Evolutionary conservation across 2,113 vertebrate species (phyloP).

Genomic region (Tringa solitaria): DNA sequence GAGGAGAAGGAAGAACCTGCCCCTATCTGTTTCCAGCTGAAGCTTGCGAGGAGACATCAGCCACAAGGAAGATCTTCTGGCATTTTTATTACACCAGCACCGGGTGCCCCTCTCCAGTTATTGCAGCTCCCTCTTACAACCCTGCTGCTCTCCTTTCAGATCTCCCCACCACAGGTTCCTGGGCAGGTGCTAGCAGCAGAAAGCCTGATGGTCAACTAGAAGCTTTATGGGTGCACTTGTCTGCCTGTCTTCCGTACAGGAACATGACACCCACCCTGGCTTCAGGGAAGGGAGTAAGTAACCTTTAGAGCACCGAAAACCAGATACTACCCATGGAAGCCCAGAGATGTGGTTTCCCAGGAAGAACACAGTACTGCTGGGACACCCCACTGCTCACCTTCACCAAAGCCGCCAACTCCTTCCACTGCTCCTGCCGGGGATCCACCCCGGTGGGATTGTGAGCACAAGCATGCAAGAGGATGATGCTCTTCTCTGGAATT

Average conservation of each 20-base stretch:
- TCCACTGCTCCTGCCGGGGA: conserved; percentile 93
- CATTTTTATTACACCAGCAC: background rate
- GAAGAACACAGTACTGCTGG: background rate
- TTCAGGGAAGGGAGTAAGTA: background rate
- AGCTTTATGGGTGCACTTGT: background rate
- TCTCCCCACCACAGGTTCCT: background rate
- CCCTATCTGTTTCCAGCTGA: background rate
- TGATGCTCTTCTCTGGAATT: conserved; percentile 92
- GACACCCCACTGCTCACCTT: conserved; percentile 78
- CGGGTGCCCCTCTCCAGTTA: background rate
- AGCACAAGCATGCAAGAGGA: conserved; percentile 93
- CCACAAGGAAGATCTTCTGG: background rate
- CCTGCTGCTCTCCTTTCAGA: background rate
- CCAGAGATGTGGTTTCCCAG: background rate
- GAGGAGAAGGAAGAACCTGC: background rate
- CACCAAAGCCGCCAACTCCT: conserved; percentile 83
- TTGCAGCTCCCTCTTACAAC: background rate
- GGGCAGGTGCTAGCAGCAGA: background rate
- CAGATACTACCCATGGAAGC: background rate
- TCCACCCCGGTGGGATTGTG: conserved; percentile 98
- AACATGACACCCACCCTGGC: background rate
- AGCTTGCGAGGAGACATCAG: background rate
- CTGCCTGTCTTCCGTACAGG: background rate
- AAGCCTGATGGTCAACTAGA: background rate
- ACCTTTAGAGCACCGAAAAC: background rate